Evolutionary conservation across 2,113 vertebrate species (phyloP).

Genomic region (Trachemys scripta): DNA sequence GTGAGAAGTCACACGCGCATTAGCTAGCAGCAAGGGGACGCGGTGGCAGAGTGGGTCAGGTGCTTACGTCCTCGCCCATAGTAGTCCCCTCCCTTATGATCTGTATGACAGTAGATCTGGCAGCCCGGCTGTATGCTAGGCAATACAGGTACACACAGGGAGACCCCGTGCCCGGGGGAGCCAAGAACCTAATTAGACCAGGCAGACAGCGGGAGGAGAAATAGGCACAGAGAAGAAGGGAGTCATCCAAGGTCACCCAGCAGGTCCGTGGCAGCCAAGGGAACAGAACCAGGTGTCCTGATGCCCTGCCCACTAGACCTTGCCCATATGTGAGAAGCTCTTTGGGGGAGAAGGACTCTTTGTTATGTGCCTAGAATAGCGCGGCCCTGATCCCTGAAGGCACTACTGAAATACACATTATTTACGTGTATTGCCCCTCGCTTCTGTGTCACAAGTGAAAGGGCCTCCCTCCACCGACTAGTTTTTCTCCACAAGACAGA

Average conservation of each 20-base stretch:
- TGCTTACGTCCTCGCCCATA: background rate
- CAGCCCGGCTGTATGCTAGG: background rate
- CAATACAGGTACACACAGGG: background rate
- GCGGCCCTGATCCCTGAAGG: background rate
- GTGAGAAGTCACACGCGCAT: fast-evolving
- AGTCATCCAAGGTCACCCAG: background rate
- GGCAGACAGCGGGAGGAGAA: background rate
- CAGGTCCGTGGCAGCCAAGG: background rate
- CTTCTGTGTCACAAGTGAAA: fast-evolving
- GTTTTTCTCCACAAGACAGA: background rate
- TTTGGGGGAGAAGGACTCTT: background rate
- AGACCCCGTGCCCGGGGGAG: background rate
- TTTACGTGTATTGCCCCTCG: background rate
- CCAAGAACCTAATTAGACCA: background rate
- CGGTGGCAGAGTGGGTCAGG: background rate
- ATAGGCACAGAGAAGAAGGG: background rate
- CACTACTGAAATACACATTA: background rate
- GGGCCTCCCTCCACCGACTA: fast-evolving
- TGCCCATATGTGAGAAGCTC: background rate
- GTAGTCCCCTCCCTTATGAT: too few relatives aligned
- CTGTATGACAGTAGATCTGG: background rate
- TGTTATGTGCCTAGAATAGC: background rate
- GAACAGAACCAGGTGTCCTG: background rate
- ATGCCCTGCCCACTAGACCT: background rate
- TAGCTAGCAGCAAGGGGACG: background rate